Base-by-base conservation (phyloP, 2,797 vertebrate species). In the Sarcophilus harrisii region DNA sequence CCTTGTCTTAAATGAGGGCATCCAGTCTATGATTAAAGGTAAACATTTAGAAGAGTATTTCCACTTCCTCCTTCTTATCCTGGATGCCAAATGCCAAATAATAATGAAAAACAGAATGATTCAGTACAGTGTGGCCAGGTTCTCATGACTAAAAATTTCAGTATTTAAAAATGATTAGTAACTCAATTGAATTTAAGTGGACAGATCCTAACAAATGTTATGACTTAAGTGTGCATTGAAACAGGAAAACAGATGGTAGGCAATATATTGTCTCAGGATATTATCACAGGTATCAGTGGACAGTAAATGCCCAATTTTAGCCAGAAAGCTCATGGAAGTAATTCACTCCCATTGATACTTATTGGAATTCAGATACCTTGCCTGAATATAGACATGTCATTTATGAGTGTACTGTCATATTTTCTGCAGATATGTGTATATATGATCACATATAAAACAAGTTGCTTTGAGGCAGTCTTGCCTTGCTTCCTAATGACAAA, bases 251-350 rank as follows among this genome's bases (percentile, higher is more conserved):
- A 59, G 62, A 30, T 24, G 14, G 66, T 60, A 66, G 60, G 91
- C 62, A 73, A 58, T 45, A 87, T 13, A 10, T 52, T 57, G 12
- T 6, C 24, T 62, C 94, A 91, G 87, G 81, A 93, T 94, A 93
- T 90, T 29, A 66, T 93, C 95, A 89, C 3, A 55, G 91, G 58
- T 89, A 38, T 45, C 87, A 93, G 93, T 90, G 60, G 38, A 91
- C 92, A 57, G 59, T 91, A 95, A 97, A 91, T 54, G 55, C 24
- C 73, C n/a, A 49, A 11, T 89, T 92, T 97, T 96, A 91, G 73
- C 92, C 94, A 58, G 94, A 93, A 57, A 91, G 54, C 92, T 92
- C 54, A n/a, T 95, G 0, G 2, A 91, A 96, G 92, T 91, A 81
- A 92, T 94, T 92, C 93, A 93, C 94, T 94, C 58, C 91, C 54